Evolutionary conservation across 2,888 invertebrate species (phyloP).

Genomic region (Torymus auratus): DNA sequence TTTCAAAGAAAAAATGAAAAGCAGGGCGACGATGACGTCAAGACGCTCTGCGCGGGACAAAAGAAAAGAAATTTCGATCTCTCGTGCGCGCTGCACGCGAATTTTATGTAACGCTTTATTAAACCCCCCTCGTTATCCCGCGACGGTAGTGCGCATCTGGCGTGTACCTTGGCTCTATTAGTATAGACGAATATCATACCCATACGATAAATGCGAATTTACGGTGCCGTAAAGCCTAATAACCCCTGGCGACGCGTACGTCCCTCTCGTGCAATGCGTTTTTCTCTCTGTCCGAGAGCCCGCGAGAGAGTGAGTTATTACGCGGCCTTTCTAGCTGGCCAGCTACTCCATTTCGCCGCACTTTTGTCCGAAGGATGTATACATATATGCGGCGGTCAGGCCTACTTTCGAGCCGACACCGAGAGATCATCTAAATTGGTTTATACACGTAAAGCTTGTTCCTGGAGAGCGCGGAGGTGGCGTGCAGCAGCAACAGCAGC

Average conservation of each 20-base stretch:
- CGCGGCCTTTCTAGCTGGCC: too few species aligned
- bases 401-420: constrained; percentile 20
- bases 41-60: too few species aligned
- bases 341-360: neutral
- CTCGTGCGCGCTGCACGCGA: neutral
- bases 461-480: too few species aligned
- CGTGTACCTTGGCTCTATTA: neutral
- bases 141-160: neutral
- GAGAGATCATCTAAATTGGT: constrained; percentile 27
- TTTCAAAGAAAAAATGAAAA: too few species aligned
- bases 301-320: too few species aligned
- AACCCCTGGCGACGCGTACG: neutral
- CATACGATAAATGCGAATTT: constrained; percentile 38
- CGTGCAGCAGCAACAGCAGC: neutral
- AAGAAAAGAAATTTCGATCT: too few species aligned
- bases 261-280: neutral
- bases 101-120: constrained; percentile 27
- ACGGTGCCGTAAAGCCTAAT: constrained; percentile 35
- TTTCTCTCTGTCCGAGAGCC: neutral
- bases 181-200: constrained; percentile 11
- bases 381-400: neutral
- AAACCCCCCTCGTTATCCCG: constrained; percentile 19
- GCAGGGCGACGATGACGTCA: too few species aligned
- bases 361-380: neutral
- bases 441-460: neutral